Evolutionary conservation across 1,140 invertebrate genomes (phyloP).

Genomic region (Heliconius himera): DNA sequence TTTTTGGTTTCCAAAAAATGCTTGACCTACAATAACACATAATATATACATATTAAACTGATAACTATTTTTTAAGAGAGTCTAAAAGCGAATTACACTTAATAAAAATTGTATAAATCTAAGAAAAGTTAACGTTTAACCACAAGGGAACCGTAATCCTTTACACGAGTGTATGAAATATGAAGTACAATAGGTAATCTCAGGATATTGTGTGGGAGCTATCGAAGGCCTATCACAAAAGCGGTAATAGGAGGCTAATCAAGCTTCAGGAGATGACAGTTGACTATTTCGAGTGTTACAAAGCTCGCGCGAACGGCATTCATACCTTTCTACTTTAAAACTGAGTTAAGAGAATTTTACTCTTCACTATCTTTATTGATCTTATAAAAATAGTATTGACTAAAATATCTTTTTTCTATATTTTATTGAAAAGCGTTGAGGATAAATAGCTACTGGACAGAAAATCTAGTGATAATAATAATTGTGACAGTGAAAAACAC

Average conservation of each 20-base stretch:
- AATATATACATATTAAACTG: too few species aligned
- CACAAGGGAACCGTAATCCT: not conserved
- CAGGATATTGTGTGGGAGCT: constrained; percentile 15
- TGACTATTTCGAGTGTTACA: constrained; percentile 46
- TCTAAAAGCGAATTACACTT: too few species aligned
- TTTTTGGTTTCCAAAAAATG: too few species aligned
- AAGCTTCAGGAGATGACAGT: constrained; percentile 29
- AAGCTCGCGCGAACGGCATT: constrained; percentile 35
- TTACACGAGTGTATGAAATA: constrained; percentile 6
- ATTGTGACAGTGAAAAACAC: too few species aligned
- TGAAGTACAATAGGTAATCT: constrained; percentile 14
- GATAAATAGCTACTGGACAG: too few species aligned
- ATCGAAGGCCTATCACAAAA: constrained; percentile 32
- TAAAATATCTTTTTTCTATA: too few species aligned
- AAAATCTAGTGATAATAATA: too few species aligned
- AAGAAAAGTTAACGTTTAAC: not conserved
- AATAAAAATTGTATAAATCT: not conserved
- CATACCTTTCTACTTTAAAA: constrained; percentile 34
- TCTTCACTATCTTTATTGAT: not conserved
- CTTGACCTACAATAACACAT: too few species aligned
- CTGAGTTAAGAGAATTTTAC: constrained; percentile 12
- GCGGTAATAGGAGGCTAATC: constrained; percentile 30
- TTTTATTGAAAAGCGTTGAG: too few species aligned
- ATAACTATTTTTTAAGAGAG: too few species aligned
- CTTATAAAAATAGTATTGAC: too few species aligned